These are phyloP conservation scores for Drosophila insularis DNA, from an alignment of 1,140 invertebrate species.

Conservation along the genomic window DNA sequence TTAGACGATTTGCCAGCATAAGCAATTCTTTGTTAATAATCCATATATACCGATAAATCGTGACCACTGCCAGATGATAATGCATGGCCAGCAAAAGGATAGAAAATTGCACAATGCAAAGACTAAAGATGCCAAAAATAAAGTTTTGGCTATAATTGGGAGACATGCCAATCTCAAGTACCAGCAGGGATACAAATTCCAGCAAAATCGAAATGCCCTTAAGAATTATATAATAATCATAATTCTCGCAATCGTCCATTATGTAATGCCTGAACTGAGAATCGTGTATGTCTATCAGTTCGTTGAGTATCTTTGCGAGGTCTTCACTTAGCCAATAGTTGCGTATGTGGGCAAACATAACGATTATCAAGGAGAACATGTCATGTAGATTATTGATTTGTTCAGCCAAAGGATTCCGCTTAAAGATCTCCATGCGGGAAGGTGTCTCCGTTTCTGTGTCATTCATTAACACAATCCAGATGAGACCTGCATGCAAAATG, in stretches of 20 bases:
- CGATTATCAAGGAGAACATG: neutral
- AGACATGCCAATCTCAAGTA: neutral
- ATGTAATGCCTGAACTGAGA: slow-evolving; percentile 17
- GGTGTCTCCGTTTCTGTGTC: slow-evolving; percentile 12
- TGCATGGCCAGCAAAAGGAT: slow-evolving; percentile 24
- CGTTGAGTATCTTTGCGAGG: slow-evolving; percentile 26
- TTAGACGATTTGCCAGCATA: neutral
- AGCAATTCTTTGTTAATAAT: slow-evolving; percentile 33
- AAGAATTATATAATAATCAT: slow-evolving; percentile 37
- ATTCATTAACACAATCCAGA: slow-evolving; percentile 7
- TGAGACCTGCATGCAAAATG: slow-evolving; percentile 19
- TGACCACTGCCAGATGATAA: slow-evolving; percentile 30
- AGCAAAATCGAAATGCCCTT: slow-evolving; percentile 30
- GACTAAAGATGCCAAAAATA: slow-evolving; percentile 16
- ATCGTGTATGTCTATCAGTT: slow-evolving; percentile 27
- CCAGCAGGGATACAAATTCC: slow-evolving; percentile 25
- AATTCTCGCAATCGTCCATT: slow-evolving; percentile 20
- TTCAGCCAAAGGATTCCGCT: slow-evolving; percentile 31
- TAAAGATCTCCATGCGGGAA: slow-evolving; percentile 16
- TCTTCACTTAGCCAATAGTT: slow-evolving; percentile 37
- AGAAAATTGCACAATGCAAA: neutral
- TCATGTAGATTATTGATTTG: slow-evolving; percentile 28
- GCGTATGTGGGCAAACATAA: slow-evolving; percentile 10
- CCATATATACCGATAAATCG: slow-evolving; percentile 41
- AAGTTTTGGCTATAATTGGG: slow-evolving; percentile 6